These are phyloP conservation scores for Orchesella cincta DNA, from an alignment of 1,140 invertebrate species.

Conservation along the genomic window DNA sequence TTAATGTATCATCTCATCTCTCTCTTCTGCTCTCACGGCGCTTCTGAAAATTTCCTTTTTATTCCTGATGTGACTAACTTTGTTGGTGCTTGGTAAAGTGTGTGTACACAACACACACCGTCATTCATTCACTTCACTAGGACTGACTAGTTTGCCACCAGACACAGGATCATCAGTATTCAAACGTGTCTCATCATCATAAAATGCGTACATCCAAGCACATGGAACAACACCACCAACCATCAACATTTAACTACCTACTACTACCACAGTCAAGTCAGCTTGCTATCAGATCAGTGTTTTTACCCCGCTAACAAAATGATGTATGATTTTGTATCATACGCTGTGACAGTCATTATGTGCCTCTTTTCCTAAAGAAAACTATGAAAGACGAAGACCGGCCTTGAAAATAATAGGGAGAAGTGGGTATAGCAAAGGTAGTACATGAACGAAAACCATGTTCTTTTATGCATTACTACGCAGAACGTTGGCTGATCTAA, in stretches of 20 bases:
- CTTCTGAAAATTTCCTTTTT: not conserved
- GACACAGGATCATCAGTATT: not conserved
- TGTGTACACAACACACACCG: not conserved
- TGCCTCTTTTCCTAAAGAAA: not conserved
- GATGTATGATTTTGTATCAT: not conserved
- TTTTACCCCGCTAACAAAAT: not conserved
- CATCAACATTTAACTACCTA: not conserved
- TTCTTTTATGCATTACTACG: not conserved
- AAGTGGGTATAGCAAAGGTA: not conserved
- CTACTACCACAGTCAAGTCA: not conserved
- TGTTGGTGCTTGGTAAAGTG: not conserved
- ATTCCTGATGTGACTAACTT: not conserved
- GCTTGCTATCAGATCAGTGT: not conserved
- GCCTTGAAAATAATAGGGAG: not conserved
- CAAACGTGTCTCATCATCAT: not conserved
- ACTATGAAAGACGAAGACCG: not conserved
- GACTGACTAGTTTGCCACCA: not conserved
- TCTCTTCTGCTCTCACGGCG: not conserved
- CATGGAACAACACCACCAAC: not conserved
- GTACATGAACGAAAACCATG: not conserved
- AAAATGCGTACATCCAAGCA: not conserved
- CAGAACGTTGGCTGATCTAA: not conserved
- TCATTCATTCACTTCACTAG: not conserved
- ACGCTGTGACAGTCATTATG: not conserved
- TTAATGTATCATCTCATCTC: not conserved